These are phyloP conservation scores for Calliopum simillimum DNA, from an alignment of 2,888 invertebrate species.

Conservation along the genomic window DNA sequence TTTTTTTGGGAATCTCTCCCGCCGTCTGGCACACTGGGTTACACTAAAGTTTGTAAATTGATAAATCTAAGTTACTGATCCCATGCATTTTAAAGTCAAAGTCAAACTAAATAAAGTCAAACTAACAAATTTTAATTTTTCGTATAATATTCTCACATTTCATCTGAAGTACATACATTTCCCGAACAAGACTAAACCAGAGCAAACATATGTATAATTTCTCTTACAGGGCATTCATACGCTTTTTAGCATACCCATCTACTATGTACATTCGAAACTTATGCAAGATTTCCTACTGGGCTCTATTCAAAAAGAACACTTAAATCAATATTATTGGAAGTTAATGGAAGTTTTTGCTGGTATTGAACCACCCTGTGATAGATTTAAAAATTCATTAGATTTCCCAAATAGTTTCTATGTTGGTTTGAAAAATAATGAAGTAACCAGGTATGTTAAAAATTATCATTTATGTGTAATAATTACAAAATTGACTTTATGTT, in stretches of 20 bases:
- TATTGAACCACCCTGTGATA: constrained; percentile 72
- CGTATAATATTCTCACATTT: too few relatives aligned
- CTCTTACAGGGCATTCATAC: constrained; percentile 71
- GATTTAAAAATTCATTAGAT: constrained; percentile 75
- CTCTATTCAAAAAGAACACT: constrained; percentile 45
- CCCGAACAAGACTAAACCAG: not conserved
- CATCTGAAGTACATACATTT: not conserved
- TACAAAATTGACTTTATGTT: too few relatives aligned
- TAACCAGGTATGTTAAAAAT: constrained; percentile 37
- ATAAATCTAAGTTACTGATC: too few relatives aligned
- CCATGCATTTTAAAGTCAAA: too few relatives aligned
- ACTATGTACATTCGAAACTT: constrained; percentile 3
- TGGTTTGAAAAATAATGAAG: constrained; percentile 43
- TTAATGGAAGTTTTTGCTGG: constrained; percentile 72
- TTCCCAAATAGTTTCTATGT: constrained; percentile 78
- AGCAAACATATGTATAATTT: constrained; percentile 12
- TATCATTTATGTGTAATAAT: too few relatives aligned
- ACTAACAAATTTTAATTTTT: too few relatives aligned
- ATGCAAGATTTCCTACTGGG: constrained; percentile 63
- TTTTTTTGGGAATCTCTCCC: too few relatives aligned
- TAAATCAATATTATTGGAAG: constrained; percentile 69
- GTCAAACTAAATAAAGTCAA: too few relatives aligned
- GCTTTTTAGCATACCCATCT: constrained; percentile 76
- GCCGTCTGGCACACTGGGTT: too few relatives aligned
- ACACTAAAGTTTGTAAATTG: too few relatives aligned